phyloP scores from a whole-genome alignment of 2,888 invertebrate species.

The Epistrophella euchroma region DNA sequence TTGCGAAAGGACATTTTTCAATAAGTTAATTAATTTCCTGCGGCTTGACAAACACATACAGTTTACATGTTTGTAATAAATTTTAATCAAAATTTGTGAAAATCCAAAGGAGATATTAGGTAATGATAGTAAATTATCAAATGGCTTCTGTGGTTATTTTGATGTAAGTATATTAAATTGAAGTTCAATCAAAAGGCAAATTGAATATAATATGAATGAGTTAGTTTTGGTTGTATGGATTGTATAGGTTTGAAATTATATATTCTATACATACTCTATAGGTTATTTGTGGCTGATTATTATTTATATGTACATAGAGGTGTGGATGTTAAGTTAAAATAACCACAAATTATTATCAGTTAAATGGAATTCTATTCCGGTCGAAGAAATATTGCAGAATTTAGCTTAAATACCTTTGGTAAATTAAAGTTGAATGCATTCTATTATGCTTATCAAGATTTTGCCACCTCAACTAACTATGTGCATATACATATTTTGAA shows the following conservation, averaged over 20 bases:
- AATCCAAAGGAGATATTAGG: not conserved
- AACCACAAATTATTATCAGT: constrained; percentile 43
- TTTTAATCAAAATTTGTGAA: constrained; percentile 33
- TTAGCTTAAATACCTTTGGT: not conserved
- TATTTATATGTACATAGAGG: not conserved
- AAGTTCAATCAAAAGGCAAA: constrained; percentile 34
- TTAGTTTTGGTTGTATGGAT: too few relatives aligned
- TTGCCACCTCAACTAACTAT: not conserved
- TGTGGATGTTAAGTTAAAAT: constrained; percentile 22
- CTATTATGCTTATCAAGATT: not conserved
- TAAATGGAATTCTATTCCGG: constrained; percentile 29
- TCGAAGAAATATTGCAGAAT: constrained; percentile 27
- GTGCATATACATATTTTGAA: not conserved
- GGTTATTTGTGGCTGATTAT: constrained; percentile 8
- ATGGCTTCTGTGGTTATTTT: constrained; percentile 49
- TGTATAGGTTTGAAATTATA: too few relatives aligned
- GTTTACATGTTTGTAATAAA: not conserved
- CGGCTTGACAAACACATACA: constrained; percentile 55
- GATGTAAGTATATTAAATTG: constrained; percentile 36
- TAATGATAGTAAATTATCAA: constrained; percentile 35
- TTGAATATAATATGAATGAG: not conserved
- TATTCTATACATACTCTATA: not conserved
- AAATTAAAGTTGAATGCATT: not conserved
- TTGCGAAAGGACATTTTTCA: constrained; percentile 12
- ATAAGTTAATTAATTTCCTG: constrained; percentile 68